A percentile compares a stretch with the other conserved stretches of the same genome.
phyloP scores from a whole-genome alignment of 2,888 invertebrate genomes.

The Orchesella flavescens region DNA sequence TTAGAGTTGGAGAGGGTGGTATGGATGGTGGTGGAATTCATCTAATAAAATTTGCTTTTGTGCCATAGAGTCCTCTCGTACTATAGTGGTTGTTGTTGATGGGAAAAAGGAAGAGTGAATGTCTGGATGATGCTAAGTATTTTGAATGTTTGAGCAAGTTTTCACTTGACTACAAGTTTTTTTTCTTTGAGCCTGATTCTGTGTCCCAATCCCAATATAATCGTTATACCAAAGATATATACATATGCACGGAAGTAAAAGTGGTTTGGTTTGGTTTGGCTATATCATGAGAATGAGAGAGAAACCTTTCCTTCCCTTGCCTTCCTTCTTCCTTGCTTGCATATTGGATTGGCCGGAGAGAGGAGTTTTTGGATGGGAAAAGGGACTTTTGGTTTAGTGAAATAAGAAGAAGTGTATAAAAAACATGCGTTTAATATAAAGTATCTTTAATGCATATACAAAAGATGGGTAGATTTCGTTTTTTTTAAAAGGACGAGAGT shows the following conservation, averaged over 20 bases:
- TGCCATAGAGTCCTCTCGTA: slow-evolving; percentile 38
- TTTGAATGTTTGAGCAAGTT: slow-evolving; percentile 48
- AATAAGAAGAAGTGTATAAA: slow-evolving; percentile 16
- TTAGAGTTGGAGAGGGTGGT: slow-evolving; percentile 16
- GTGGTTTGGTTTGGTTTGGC: no score
- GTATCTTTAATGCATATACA: slow-evolving; percentile 13
- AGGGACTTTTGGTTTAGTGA: slow-evolving; percentile 12
- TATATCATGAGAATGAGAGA: neutral
- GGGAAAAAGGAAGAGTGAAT: slow-evolving; percentile 62
- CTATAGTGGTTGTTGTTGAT: slow-evolving; percentile 53
- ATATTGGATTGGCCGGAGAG: slow-evolving; percentile 37
- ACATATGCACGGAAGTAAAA: slow-evolving; percentile 27
- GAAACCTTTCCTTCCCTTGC: slow-evolving; percentile 12
- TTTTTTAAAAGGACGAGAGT: neutral
- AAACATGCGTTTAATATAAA: slow-evolving; percentile 2
- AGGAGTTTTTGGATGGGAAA: slow-evolving; percentile 9
- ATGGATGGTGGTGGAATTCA: slow-evolving; percentile 68
- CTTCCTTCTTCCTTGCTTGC: neutral
- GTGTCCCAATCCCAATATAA: slow-evolving; percentile 33
- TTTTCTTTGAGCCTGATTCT: slow-evolving; percentile 37
- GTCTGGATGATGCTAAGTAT: slow-evolving; percentile 63
- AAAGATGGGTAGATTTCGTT: neutral
- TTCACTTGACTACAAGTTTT: slow-evolving; percentile 34
- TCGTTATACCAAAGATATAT: slow-evolving; percentile 21
- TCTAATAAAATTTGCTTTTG: slow-evolving; percentile 71